Evolutionary conservation across 1,140 invertebrate species (phyloP).

Genomic region (Choristoneura fumiferana): DNA sequence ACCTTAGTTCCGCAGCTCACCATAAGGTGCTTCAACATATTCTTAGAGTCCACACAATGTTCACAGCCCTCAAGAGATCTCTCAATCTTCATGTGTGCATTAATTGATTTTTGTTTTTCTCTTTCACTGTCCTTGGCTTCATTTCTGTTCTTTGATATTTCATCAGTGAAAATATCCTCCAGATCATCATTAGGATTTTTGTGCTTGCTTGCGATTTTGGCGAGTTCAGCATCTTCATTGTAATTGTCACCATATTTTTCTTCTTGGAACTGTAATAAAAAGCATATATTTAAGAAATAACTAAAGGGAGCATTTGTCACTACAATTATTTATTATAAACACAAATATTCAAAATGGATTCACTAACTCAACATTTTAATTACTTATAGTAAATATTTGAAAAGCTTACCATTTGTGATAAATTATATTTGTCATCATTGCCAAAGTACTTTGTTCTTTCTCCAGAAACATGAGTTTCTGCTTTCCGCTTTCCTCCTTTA

Average conservation of each 20-base stretch:
- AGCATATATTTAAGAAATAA: too few species aligned
- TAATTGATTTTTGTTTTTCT: constrained; percentile 85
- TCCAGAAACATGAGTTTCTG: constrained; percentile 86
- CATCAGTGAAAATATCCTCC: constrained; percentile 92
- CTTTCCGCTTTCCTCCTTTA: constrained; percentile 79
- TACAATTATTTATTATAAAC: too few species aligned
- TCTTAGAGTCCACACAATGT: constrained; percentile 89
- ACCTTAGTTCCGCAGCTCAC: constrained; percentile 89
- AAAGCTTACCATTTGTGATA: constrained; percentile 92
- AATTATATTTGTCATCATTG: constrained; percentile 93
- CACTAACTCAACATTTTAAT: too few species aligned
- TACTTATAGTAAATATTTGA: too few species aligned
- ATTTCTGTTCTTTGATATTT: constrained; percentile 82
- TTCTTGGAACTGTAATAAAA: constrained; percentile 86
- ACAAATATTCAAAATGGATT: too few species aligned
- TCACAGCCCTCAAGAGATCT: constrained; percentile 88
- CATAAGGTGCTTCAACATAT: constrained; percentile 92
- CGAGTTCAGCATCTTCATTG: constrained; percentile 90
- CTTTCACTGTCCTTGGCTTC: constrained; percentile 81
- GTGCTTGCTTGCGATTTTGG: constrained; percentile 84
- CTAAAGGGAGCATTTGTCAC: too few species aligned
- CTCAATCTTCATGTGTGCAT: constrained; percentile 84
- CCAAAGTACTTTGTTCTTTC: constrained; percentile 91
- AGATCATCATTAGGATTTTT: constrained; percentile 87
- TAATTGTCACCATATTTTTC: constrained; percentile 91